A percentile compares a stretch with the other conserved stretches of the same genome.
Conservation (phyloP, 2,113 vertebrate species). For the Melanerpes formicivorus region DNA sequence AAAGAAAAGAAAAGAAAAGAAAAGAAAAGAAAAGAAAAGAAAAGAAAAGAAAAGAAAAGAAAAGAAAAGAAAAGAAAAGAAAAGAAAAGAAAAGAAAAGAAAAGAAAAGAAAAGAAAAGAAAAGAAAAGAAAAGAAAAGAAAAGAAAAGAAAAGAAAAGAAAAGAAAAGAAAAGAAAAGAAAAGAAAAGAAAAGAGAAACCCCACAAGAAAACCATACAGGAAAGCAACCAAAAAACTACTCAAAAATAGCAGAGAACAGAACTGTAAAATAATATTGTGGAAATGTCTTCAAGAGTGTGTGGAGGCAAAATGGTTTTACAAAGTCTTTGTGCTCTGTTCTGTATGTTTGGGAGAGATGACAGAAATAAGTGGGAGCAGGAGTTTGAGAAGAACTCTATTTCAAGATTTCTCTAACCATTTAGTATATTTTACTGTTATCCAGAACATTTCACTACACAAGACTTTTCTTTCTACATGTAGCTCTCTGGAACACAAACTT, state of each 20-base stretch:
- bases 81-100: no score
- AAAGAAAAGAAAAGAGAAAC: neutral
- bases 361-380: neutral
- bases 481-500: neutral
- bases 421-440: neutral
- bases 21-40: no score
- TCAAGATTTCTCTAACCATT: neutral
- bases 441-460: neutral
- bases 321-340: neutral
- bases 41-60: no score
- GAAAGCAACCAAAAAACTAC: no score
- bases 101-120: no score
- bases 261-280: neutral
- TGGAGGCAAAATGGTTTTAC: neutral
- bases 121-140: no score
- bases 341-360: neutral
- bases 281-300: neutral
- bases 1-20: no score
- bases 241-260: neutral
- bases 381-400: constrained; percentile 4
- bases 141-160: no score
- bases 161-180: no score
- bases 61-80: no score
- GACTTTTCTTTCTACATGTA: neutral
- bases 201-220: no score